Conservation (phyloP, 2,113 vertebrate species). For the Mormoops blainvillei region DNA sequence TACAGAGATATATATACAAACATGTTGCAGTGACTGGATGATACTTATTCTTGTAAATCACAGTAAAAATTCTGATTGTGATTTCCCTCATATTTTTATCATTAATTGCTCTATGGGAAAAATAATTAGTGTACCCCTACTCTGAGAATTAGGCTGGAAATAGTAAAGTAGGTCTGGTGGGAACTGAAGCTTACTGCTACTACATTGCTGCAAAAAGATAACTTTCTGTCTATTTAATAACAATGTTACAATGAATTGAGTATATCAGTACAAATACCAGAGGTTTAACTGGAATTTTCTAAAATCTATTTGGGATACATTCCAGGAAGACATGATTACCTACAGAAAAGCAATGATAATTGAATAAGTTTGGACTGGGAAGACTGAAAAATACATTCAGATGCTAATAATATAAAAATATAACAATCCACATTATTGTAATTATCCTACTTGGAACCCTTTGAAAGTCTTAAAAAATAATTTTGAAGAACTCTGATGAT, state of each 20-base stretch:
- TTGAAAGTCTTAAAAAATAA: neutral
- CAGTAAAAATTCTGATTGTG: neutral
- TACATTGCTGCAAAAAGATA: neutral
- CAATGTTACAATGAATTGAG: neutral
- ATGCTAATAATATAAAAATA: neutral
- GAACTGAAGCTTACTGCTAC: neutral
- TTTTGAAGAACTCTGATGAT: neutral
- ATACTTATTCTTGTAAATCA: neutral
- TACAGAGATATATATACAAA: neutral
- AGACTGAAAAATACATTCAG: neutral
- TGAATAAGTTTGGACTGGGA: neutral
- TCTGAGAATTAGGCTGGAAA: neutral
- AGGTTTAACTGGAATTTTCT: neutral
- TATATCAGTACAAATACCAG: neutral
- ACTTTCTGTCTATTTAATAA: neutral
- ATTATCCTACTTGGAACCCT: neutral
- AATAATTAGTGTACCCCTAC: neutral
- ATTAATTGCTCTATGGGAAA: neutral
- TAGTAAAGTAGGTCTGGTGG: neutral
- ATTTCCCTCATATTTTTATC: neutral
- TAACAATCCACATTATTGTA: neutral
- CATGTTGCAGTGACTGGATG: neutral
- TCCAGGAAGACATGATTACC: neutral
- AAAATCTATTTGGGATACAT: neutral
- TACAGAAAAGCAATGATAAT: neutral